Percentiles rank a stretch among this genome's conserved stretches.
These are phyloP conservation scores for Sarcophaga variegata DNA, from an alignment of 2,888 invertebrate genomes.

Conservation along the genomic window DNA sequence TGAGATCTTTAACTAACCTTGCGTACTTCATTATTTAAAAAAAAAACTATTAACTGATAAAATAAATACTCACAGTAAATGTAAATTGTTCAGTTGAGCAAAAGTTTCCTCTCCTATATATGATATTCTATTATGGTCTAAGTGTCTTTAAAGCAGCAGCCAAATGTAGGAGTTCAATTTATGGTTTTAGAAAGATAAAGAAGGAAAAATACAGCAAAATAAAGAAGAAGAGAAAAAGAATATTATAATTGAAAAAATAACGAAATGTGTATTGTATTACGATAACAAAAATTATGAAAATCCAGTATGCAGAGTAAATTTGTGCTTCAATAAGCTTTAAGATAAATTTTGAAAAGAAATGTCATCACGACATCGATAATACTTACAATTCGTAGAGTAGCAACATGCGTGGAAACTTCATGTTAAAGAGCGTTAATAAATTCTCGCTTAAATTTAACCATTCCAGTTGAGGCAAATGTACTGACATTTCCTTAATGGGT, in stretches of 20 bases:
- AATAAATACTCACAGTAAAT: slow-evolving; percentile 82
- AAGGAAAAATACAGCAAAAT: not conserved
- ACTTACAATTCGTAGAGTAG: slow-evolving; percentile 83
- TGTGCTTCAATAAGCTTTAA: slow-evolving; percentile 61
- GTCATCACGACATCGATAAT: slow-evolving; percentile 5
- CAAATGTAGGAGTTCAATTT: slow-evolving; percentile 3
- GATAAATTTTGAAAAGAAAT: slow-evolving; percentile 5
- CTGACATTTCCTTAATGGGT: slow-evolving; percentile 81
- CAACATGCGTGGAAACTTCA: slow-evolving; percentile 82
- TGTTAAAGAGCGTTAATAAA: slow-evolving; percentile 81
- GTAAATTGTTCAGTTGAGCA: slow-evolving; percentile 81
- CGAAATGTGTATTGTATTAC: slow-evolving; percentile 27
- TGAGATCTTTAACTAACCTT: too few species aligned
- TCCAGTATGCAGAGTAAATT: slow-evolving; percentile 50
- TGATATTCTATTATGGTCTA: slow-evolving; percentile 82
- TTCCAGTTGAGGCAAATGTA: slow-evolving; percentile 79
- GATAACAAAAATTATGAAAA: not conserved
- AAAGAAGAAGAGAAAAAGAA: slow-evolving; percentile 55
- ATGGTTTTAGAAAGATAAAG: slow-evolving; percentile 17
- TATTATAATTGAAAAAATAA: slow-evolving; percentile 14
- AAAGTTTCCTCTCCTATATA: slow-evolving; percentile 82
- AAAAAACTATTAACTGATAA: not conserved
- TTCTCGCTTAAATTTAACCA: slow-evolving; percentile 83
- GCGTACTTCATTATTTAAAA: too few species aligned
- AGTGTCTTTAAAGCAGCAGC: slow-evolving; percentile 77